Percentiles rank a stretch among this genome's conserved stretches.
Evolutionary conservation across 2,888 invertebrate species (phyloP).

Genomic region (Eulithis testata): DNA sequence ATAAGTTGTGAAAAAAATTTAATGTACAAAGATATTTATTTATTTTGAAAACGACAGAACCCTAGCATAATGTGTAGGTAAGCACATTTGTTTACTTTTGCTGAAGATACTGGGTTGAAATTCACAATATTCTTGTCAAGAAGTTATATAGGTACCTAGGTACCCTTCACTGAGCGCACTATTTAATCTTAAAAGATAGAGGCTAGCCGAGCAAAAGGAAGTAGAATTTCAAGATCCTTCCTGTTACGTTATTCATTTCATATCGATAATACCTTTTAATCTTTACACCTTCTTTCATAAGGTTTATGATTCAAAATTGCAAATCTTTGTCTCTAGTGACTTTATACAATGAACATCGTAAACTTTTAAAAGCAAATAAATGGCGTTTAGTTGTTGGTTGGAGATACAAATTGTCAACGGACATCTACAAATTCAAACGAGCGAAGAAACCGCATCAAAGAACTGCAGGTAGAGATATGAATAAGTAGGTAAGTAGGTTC

Average conservation of each 20-base stretch:
- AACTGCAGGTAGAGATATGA: slow-evolving; percentile 9
- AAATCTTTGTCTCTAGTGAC: neutral
- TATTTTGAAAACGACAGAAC: too few species aligned
- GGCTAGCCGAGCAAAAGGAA: neutral
- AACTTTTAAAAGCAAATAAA: slow-evolving; percentile 35
- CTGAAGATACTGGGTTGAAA: neutral
- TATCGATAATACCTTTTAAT: neutral
- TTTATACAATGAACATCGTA: slow-evolving; percentile 3
- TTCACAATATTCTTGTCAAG: neutral
- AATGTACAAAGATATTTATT: too few species aligned
- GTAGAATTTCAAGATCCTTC: slow-evolving; percentile 4
- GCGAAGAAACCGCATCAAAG: slow-evolving; percentile 24
- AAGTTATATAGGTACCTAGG: neutral
- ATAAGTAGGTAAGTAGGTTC: neutral
- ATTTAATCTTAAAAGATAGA: neutral
- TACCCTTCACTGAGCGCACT: neutral
- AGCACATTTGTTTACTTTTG: too few species aligned
- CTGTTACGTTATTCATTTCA: slow-evolving; percentile 3
- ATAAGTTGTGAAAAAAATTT: too few species aligned
- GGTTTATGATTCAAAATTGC: slow-evolving; percentile 6
- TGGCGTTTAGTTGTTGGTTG: slow-evolving; percentile 28
- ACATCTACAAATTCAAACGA: slow-evolving; percentile 36
- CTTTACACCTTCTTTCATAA: neutral
- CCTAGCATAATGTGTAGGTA: too few species aligned
- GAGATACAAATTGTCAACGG: slow-evolving; percentile 36